Base-by-base conservation (phyloP, 1,140 invertebrate species). In the Heliconius melpomene region DNA sequence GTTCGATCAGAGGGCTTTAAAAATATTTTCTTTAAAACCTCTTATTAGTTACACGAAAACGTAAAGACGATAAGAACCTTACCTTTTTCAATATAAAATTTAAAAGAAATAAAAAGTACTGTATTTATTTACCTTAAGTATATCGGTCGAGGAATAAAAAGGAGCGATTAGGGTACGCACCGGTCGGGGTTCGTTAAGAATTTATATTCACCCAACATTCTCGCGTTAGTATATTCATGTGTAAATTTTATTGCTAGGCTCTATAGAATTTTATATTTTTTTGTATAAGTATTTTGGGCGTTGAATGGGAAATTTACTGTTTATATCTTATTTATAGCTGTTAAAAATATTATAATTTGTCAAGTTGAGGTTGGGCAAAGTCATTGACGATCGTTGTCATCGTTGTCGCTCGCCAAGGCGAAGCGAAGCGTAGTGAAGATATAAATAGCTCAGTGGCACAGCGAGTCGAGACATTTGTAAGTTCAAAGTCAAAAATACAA, bases 191-290 rank as follows among this genome's bases (percentile, higher is more conserved):
- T 88, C 83, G 84, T 88, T 85, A 87, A 82, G 74, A 83, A 89
- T 89, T 88, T 86, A 89, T 81, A 88, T 88, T 88, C 86, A 87
- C 84, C 86, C 84, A 66, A 66, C 60, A 66, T 66, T 66, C 60
- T 66, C 60, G 60, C 60, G 20, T 66, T 26, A 60, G 57, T 23
- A 60, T 60, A 60, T 26, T 29, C 60, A 66, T 26, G 26, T 66
- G 60, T 66, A 66, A 66, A 66, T 66, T 66, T 66, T 66, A 26
- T 29, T 26, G 23, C 60, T 23, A n/a, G 2, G 18, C 9, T 57
- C 20, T n/a, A 57, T 57, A 57, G 52, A 57, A 9, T 23, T 23
- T 23, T 57, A 57, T 57, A 57, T 57, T n/a, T 57, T n/a, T 57
- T 9, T 57, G 40, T 46, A 46, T 54, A 7, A 54, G 20, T 18